phyloP scores from a whole-genome alignment of 1,140 invertebrate genomes.

The Drosophila obscura region DNA sequence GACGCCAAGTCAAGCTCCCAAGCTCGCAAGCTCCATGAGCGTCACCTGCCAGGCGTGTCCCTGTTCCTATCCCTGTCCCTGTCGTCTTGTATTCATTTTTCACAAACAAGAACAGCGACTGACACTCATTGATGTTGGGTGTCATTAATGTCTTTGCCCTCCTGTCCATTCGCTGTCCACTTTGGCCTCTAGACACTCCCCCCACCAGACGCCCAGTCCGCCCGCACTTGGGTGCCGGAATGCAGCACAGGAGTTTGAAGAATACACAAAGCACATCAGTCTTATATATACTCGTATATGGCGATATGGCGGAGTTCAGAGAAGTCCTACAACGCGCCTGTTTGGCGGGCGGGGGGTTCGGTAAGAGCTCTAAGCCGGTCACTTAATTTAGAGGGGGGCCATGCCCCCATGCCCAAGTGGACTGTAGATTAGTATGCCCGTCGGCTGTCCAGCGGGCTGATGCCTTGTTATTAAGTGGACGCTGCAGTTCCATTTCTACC shows the following conservation, averaged over 20 bases:
- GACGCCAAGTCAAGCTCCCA: conserved; percentile 33
- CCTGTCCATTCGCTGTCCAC: conserved; percentile 55
- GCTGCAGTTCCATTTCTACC: conserved; percentile 32
- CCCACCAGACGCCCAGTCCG: neutral
- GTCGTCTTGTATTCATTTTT: conserved; percentile 66
- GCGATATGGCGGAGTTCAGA: too few species aligned
- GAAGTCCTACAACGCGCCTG: neutral
- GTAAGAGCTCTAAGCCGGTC: conserved; percentile 18
- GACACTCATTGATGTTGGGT: conserved; percentile 73
- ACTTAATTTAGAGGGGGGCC: conserved; percentile 43
- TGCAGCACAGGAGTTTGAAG: conserved; percentile 29
- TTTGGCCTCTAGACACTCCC: conserved; percentile 8
- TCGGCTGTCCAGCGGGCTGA: conserved; percentile 58
- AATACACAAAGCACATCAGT: conserved; percentile 5
- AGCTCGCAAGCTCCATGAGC: conserved; percentile 3
- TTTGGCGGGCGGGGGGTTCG: neutral
- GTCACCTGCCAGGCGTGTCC: conserved; percentile 33
- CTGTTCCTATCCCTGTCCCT: too few species aligned
- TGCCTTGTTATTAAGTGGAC: conserved; percentile 72
- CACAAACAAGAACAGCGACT: conserved; percentile 45
- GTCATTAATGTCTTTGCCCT: conserved; percentile 50
- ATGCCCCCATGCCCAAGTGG: conserved; percentile 13
- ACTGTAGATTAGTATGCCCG: conserved; percentile 71
- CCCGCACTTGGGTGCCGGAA: conserved; percentile 22
- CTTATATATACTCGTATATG: too few species aligned